Conservation (phyloP, 2,888 invertebrate genomes). For the Aleiodes alternator region DNA sequence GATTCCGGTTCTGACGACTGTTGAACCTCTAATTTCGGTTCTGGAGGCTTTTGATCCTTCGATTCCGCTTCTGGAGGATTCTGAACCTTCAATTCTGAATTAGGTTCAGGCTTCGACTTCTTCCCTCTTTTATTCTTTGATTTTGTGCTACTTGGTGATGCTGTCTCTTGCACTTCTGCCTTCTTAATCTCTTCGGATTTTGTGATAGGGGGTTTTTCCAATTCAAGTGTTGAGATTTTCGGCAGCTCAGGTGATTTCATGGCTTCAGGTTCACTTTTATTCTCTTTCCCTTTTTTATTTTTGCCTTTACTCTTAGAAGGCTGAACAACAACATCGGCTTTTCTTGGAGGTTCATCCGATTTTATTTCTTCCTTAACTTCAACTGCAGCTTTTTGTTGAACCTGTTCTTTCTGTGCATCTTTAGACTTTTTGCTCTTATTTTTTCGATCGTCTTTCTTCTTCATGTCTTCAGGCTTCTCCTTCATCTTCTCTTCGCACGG, state of each 20-base stretch:
- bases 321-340: conserved; percentile 12
- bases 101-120: conserved; percentile 49
- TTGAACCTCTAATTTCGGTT: no score
- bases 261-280: conserved; percentile 7
- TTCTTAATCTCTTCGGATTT: background rate
- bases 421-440: conserved; percentile 39
- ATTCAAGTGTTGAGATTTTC: background rate
- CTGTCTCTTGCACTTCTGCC: background rate
- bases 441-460: conserved; percentile 22
- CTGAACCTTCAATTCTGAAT: conserved; percentile 7
- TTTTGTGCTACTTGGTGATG: background rate
- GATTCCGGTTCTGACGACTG: no score
- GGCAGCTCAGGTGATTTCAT: background rate
- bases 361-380: conserved; percentile 52
- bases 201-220: background rate
- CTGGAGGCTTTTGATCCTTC: no score
- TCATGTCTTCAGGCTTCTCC: conserved; percentile 43
- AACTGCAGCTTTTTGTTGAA: conserved; percentile 39
- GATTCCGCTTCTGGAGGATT: background rate
- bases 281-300: conserved; percentile 46
- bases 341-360: conserved; percentile 38
- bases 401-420: conserved; percentile 12
- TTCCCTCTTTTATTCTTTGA: conserved; percentile 36
- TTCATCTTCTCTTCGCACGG: conserved; percentile 20
- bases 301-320: conserved; percentile 8